Base-by-base conservation (phyloP, 1,140 invertebrate genomes). In the Brachionus calyciflorus region DNA sequence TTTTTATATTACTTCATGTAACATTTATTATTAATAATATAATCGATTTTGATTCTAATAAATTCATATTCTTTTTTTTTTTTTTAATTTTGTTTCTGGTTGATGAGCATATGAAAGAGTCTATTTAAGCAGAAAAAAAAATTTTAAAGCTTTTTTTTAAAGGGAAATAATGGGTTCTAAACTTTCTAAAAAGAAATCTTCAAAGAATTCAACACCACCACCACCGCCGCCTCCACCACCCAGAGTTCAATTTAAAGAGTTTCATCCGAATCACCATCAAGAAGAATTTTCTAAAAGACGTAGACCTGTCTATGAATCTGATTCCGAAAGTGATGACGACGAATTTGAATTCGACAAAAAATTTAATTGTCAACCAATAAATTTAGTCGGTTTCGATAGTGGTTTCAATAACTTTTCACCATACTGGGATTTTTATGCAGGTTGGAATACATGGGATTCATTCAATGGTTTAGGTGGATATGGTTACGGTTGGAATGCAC, bases 71-170 rank as follows among this genome's bases (percentile, higher is more conserved):
- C 19, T 33, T 60, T 19, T 17, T 17, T 17, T 37, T 60, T 60
- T 37, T 33, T 19, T 37, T 37, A 60, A 60, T 60, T 60, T 60
- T 60, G 37, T 60, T 60, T 60, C 55, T 60, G 37, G 55, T 40
- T 55, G 19, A 37, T 60, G 21, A 33, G 33, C 30, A 37, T 33
- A 37, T 6, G 17, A 19, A 19, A 60, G 37, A 33, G 2, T 60
- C 55, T 60, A 60, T 60, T 60, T 60, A 60, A 60, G n/a, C 28
- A 60, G 37, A n/a, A 60, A 28, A n/a, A 60, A 33, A 37, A 17
- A 33, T 5, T 9, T 5, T 37, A 5, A 3, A 5, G 3, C 3
- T 3, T 37, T 37, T 37, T 5, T 9, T 37, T 9, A 60, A 37
- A 19, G 17, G 12, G 55, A 30, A 60, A 37, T 5, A 37, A 60